A percentile compares a stretch with the other conserved stretches of the same genome.
These are phyloP conservation scores for Lytechinus variegatus DNA, from an alignment of 35 echinoderm and acorn worm species.

Conservation along the genomic window DNA sequence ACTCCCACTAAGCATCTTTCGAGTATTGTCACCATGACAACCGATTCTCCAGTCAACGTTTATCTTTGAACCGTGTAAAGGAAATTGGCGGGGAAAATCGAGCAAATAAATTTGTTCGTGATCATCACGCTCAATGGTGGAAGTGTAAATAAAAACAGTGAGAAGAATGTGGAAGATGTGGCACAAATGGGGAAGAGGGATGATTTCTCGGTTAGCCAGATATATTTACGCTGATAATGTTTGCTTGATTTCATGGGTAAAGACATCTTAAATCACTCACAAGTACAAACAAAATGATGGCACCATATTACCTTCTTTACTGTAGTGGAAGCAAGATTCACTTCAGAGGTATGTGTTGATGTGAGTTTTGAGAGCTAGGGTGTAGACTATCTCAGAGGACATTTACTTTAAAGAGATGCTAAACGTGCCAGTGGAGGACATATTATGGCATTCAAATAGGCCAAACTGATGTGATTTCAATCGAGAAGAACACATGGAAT, in stretches of 20 bases:
- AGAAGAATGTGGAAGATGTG: neutral
- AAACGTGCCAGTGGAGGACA: neutral
- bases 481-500: neutral
- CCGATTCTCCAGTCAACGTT: neutral
- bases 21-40: neutral
- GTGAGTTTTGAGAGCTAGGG: neutral
- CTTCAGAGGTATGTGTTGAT: neutral
- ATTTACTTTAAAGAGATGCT: neutral
- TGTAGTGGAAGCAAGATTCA: neutral
- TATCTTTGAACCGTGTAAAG: neutral
- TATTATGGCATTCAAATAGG: neutral
- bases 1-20: neutral
- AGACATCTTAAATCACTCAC: neutral
- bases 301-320: neutral
- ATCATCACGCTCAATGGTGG: neutral
- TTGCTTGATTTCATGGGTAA: conserved; percentile 3
- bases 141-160: neutral
- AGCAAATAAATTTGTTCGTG: conserved; percentile 4
- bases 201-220: neutral
- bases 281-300: neutral
- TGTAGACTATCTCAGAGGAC: neutral
- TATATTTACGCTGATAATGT: neutral
- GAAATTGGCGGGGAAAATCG: neutral
- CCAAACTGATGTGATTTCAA: neutral
- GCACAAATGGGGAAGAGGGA: neutral